phyloP scores from a whole-genome alignment of 2,888 invertebrate genomes.

The Callinectes sapidus region DNA sequence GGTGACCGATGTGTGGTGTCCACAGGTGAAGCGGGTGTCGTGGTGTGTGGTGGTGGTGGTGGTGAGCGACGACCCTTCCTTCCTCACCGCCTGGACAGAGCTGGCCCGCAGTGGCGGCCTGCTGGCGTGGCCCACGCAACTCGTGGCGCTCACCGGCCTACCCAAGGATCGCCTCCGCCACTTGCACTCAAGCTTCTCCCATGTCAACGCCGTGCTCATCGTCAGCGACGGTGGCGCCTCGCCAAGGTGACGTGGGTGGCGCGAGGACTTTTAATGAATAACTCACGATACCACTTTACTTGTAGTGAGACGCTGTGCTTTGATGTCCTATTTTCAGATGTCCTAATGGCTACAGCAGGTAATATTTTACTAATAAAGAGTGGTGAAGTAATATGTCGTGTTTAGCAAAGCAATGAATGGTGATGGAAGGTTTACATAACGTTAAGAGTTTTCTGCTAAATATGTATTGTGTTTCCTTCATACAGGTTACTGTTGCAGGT shows the following conservation, averaged over 20 bases:
- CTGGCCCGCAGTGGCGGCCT: neutral
- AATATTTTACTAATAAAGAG: too few relatives aligned
- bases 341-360: too few relatives aligned
- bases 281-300: too few relatives aligned
- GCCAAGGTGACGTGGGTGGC: neutral
- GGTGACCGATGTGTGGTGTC: neutral
- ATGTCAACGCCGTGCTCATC: neutral
- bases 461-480: too few relatives aligned
- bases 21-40: conserved; percentile 2
- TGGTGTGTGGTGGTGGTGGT: conserved; percentile 18
- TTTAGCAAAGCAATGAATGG: too few relatives aligned
- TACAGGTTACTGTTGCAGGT: neutral
- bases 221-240: neutral
- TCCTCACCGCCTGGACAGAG: conserved; percentile 8
- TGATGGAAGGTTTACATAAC: too few relatives aligned
- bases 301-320: too few relatives aligned
- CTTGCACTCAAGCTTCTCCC: neutral
- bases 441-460: too few relatives aligned
- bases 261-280: neutral
- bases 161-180: neutral
- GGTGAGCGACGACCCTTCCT: conserved; percentile 19
- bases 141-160: neutral
- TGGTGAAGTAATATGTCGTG: too few relatives aligned
- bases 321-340: too few relatives aligned
- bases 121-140: neutral